Base-by-base conservation (phyloP, 2,888 invertebrate genomes). In the Orthonevra nobilis region DNA sequence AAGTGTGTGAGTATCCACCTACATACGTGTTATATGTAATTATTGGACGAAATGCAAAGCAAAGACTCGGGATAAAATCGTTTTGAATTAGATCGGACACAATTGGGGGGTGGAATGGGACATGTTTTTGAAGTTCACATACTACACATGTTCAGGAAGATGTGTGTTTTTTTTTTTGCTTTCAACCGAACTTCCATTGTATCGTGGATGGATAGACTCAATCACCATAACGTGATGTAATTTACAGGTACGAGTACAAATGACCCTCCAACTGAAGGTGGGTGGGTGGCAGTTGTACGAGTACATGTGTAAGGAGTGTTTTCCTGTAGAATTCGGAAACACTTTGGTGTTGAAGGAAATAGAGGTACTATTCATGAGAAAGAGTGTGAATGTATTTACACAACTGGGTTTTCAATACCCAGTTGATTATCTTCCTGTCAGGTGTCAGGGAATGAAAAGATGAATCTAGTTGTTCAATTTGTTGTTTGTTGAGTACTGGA, bases 351-450 rank as follows among this genome's bases (percentile, higher is more conserved):
- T 44, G 46, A 52, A 60, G 69, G 69, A 70, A 70, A 61, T 61
- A 15, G 70, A 50, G 60, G 42, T 20, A 52, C 34, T 42, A 69
- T 28, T 42, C 69, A 60, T 17, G 50, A 36, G 14, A 69, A 19
- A 40, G 69, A 40, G 14, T 63, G 63, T 54, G 38, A 42, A 63
- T 46, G 46, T 48, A 23, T 23, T 5, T 5, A 23, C 15, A 10
- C n/a, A 7, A 36, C 9, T 7, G 40, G 58, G 23, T 72, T 72
- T 79, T 79, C 77, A 66, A 72, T 79, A 79, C 72, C 56, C 56
- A 50, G 61, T 68, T 81, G 79, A 81, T 81, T 81, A 73, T 81
- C 56, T 81, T 81, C 73, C 79, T 81, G 79, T 81, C 79, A 81
- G 68, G 68, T 73, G 73, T 73, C 61, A 56, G 50, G 7, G 40